Evolutionary conservation across 2,888 invertebrate species (phyloP).

Genomic region (Synergus japonicus): DNA sequence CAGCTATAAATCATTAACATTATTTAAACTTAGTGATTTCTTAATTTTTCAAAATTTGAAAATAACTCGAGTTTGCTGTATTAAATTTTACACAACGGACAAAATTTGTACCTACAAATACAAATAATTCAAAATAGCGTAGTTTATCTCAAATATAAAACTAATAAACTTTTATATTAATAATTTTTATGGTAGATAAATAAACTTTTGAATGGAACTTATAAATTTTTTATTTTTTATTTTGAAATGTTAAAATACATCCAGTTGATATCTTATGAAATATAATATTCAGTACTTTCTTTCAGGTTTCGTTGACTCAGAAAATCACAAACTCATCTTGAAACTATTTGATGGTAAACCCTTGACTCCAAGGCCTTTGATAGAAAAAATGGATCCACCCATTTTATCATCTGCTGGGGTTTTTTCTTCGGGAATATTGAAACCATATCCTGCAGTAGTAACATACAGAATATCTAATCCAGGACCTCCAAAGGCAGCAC

Average conservation of each 20-base stretch:
- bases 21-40: too few species aligned
- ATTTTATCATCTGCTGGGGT: slow-evolving; percentile 68
- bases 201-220: neutral
- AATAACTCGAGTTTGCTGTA: too few species aligned
- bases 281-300: neutral
- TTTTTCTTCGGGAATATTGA: slow-evolving; percentile 73
- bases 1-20: too few species aligned
- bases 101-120: too few species aligned
- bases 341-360: slow-evolving; percentile 59
- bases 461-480: slow-evolving; percentile 83
- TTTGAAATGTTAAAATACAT: neutral
- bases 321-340: slow-evolving; percentile 1
- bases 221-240: neutral
- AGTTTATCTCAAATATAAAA: neutral
- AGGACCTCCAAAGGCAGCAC: slow-evolving; percentile 85
- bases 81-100: too few species aligned
- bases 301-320: neutral
- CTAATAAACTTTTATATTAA: neutral
- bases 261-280: neutral
- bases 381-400: slow-evolving; percentile 78
- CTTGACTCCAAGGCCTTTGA: slow-evolving; percentile 73
- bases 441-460: slow-evolving; percentile 80
- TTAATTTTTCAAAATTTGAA: too few species aligned
- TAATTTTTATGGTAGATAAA: neutral
- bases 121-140: too few species aligned